A percentile compares a stretch with the other conserved stretches of the same genome.
phyloP scores from a whole-genome alignment of 2,888 invertebrate genomes.

The Carcina quercana region DNA sequence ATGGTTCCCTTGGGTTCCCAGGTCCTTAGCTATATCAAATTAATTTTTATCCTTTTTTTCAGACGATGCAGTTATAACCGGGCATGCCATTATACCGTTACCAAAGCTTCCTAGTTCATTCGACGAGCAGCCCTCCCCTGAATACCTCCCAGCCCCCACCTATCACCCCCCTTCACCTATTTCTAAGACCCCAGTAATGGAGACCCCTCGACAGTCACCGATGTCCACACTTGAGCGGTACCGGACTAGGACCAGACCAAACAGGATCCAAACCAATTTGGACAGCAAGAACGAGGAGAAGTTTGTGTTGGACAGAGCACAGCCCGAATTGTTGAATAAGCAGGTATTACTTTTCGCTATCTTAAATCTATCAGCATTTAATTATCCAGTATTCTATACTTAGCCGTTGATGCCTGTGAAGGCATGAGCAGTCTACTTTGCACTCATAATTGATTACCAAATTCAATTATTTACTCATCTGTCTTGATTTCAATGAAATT shows the following conservation, averaged over 20 bases:
- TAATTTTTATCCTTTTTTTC: conserved; percentile 21
- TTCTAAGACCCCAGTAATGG: conserved; percentile 37
- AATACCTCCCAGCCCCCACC: conserved; percentile 47
- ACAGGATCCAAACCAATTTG: conserved; percentile 45
- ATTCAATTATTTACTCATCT: too few relatives aligned
- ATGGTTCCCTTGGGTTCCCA: too few relatives aligned
- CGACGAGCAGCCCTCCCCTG: conserved; percentile 49
- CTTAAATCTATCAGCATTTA: too few relatives aligned
- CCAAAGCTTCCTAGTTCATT: conserved; percentile 76
- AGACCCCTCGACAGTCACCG: conserved; percentile 41
- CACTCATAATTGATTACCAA: too few relatives aligned
- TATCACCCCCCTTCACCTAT: conserved; percentile 54
- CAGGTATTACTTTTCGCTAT: too few relatives aligned
- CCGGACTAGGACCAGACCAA: conserved; percentile 53
- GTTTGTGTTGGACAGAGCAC: conserved; percentile 80
- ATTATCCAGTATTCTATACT: too few relatives aligned
- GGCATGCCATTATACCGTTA: conserved; percentile 77
- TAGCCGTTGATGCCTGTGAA: not conserved
- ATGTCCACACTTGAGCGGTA: conserved; percentile 67
- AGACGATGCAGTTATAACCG: conserved; percentile 78
- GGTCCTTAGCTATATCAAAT: too few relatives aligned
- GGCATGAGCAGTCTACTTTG: too few relatives aligned
- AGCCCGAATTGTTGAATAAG: conserved; percentile 71
- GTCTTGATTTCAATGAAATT: too few relatives aligned
- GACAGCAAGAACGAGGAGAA: conserved; percentile 76